Conservation (phyloP, 2,113 vertebrate species). For the Xiphophorus couchianus region DNA sequence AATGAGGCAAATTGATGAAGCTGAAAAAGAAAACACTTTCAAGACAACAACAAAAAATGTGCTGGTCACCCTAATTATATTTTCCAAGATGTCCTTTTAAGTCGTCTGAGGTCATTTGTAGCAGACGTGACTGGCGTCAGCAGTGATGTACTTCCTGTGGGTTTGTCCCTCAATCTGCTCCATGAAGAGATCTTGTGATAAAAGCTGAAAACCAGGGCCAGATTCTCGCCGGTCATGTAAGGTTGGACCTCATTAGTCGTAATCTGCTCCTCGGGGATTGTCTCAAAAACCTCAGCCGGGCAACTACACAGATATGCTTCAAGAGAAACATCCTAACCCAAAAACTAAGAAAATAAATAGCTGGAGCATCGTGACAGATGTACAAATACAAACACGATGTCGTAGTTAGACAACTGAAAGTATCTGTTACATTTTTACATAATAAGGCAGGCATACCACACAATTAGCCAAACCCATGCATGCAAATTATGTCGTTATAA, state of each 20-base stretch:
- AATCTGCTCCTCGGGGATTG: constrained; percentile 75
- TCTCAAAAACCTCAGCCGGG: constrained; percentile 66
- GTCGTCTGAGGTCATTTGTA: constrained; percentile 47
- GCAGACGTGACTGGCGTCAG: constrained; percentile 56
- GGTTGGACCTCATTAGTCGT: constrained; percentile 77
- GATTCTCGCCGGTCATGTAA: constrained; percentile 72
- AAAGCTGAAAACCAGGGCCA: constrained; percentile 55
- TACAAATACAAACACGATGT: constrained; percentile 32
- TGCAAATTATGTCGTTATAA: constrained; percentile 3
- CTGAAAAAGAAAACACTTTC: no score
- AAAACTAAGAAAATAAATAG: constrained; percentile 36
- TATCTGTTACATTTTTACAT: constrained; percentile 11
- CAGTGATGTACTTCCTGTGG: constrained; percentile 73
- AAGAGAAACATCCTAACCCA: constrained; percentile 57
- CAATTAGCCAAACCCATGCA: constrained; percentile 14
- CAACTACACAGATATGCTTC: constrained; percentile 54
- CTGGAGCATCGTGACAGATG: constrained; percentile 50
- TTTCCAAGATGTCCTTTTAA: constrained; percentile 60
- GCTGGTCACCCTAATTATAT: background rate
- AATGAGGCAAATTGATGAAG: background rate
- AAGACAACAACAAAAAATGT: background rate
- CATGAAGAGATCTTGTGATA: constrained; percentile 72
- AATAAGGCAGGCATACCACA: constrained; percentile 4
- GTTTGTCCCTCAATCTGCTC: constrained; percentile 67
- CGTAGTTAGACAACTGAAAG: constrained; percentile 10